These are phyloP conservation scores for Allobates femoralis DNA, from an alignment of 2,797 vertebrate species.

Conservation along the genomic window DNA sequence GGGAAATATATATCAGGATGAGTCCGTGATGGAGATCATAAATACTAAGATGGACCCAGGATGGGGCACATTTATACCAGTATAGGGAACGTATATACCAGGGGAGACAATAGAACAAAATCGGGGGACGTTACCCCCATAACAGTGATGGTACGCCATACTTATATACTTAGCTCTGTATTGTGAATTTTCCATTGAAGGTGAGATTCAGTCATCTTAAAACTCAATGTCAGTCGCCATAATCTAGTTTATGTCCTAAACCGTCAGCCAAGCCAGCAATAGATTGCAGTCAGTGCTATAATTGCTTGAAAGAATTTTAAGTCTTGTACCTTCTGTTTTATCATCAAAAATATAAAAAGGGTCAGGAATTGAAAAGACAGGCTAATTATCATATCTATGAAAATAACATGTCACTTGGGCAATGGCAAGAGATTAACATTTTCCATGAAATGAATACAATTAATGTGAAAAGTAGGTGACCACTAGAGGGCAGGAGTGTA, in stretches of 20 bases:
- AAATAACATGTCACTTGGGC: conserved; percentile 33
- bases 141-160: too few species aligned
- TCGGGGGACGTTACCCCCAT: too few species aligned
- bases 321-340: conserved; percentile 16
- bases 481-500: conserved; percentile 54
- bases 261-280: neutral
- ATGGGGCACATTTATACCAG: too few species aligned
- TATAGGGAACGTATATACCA: too few species aligned
- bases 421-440: conserved; percentile 28
- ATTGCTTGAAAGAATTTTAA: conserved; percentile 36
- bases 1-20: too few species aligned
- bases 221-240: neutral
- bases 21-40: too few species aligned
- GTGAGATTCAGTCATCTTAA: neutral
- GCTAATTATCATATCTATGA: conserved; percentile 52
- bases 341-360: conserved; percentile 39
- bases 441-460: conserved; percentile 25
- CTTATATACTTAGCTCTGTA: neutral
- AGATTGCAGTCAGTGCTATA: conserved; percentile 3
- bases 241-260: neutral
- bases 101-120: too few species aligned
- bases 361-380: conserved; percentile 41
- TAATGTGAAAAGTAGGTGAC: neutral
- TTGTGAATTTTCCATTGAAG: neutral
- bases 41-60: too few species aligned